phyloP scores from a whole-genome alignment of 2,797 vertebrate species.

The Tamandua tetradactyla region DNA sequence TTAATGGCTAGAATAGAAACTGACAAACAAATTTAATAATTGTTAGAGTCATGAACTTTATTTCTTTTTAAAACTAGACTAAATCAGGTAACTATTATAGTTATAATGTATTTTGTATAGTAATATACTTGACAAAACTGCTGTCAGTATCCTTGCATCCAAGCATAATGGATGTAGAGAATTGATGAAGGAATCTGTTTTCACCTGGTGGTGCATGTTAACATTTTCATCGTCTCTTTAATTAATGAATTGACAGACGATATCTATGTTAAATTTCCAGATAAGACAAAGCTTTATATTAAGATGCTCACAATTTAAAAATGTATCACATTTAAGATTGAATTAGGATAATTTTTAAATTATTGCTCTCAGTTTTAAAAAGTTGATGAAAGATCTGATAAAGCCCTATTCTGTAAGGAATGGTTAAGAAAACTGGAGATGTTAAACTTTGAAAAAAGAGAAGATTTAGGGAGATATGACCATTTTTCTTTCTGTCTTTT shows the following conservation, averaged over 20 bases:
- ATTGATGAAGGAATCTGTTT: background rate
- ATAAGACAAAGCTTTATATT: slow-evolving; percentile 5
- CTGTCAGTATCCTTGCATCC: background rate
- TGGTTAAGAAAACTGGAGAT: background rate
- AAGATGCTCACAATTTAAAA: slow-evolving; percentile 2
- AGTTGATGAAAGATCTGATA: background rate
- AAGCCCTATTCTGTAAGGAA: background rate
- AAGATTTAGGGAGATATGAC: background rate
- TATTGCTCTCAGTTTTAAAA: background rate
- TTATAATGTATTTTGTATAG: background rate
- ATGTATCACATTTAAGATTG: background rate
- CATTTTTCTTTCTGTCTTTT: background rate
- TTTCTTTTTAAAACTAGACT: slow-evolving; percentile 32
- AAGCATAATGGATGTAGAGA: background rate
- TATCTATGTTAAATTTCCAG: background rate
- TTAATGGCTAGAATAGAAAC: background rate
- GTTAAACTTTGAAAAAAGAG: slow-evolving; percentile 12
- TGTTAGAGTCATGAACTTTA: background rate
- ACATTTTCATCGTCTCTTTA: slow-evolving; percentile 7
- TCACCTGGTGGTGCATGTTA: background rate
- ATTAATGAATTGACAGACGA: background rate
- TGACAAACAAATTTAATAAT: background rate
- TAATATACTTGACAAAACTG: background rate
- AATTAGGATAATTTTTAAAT: slow-evolving; percentile 40
- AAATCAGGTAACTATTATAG: background rate